Percentiles rank a stretch among this genome's conserved stretches.
phyloP scores from a whole-genome alignment of 2,888 invertebrate genomes.

The Candidula unifasciata region DNA sequence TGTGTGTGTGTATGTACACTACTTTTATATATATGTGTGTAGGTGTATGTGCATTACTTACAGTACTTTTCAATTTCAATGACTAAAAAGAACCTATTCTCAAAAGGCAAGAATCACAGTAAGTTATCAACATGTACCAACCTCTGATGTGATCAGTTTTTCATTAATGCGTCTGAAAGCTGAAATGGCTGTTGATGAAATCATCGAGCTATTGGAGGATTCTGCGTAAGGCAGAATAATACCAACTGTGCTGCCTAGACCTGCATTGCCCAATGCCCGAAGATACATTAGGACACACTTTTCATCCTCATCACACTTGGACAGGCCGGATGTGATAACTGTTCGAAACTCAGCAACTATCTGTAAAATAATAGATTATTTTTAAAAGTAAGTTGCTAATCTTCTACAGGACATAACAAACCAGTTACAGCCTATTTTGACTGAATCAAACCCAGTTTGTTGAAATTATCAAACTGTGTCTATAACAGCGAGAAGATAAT shows the following conservation, averaged over 20 bases:
- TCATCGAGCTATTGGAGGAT: conserved; percentile 80
- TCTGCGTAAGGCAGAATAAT: conserved; percentile 81
- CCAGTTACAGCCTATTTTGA: no score
- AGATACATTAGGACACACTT: conserved; percentile 83
- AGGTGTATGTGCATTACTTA: no score
- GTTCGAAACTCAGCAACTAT: conserved; percentile 73
- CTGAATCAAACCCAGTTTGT: no score
- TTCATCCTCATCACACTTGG: conserved; percentile 80
- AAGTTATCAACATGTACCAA: neutral
- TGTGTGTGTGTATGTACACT: no score
- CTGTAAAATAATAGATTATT: conserved; percentile 63
- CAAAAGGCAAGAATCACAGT: neutral
- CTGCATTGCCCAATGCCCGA: conserved; percentile 85
- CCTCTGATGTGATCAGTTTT: conserved; percentile 45
- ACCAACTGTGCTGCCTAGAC: conserved; percentile 82
- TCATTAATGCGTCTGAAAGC: conserved; percentile 80
- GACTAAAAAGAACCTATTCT: no score
- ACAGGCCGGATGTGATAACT: conserved; percentile 77
- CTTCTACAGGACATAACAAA: no score
- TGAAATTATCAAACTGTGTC: no score
- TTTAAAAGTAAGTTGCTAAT: no score
- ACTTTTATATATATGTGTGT: no score
- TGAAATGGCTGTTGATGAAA: conserved; percentile 84
- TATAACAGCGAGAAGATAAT: no score
- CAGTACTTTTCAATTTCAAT: no score